A percentile compares a stretch with the other conserved stretches of the same genome.
Conservation (phyloP, 1,140 invertebrate species). For the Procambarus virginalis region DNA sequence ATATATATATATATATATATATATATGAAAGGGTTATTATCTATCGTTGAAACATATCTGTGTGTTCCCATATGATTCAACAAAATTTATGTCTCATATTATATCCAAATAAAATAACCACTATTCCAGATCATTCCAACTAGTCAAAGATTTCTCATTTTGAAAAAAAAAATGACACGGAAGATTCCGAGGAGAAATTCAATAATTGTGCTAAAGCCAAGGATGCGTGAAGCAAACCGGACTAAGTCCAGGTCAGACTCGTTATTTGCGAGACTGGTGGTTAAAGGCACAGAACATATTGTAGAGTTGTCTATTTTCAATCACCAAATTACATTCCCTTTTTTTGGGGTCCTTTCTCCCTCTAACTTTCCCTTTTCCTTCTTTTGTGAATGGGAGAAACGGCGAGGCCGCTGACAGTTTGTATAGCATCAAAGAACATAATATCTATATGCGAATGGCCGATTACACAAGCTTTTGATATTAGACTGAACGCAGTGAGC, state of each 20-base stretch:
- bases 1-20: neutral
- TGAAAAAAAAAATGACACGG: neutral
- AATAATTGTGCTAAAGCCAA: slow-evolving; percentile 13
- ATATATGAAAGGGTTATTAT: too few relatives aligned
- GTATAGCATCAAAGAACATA: slow-evolving; percentile 14
- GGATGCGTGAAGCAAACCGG: slow-evolving; percentile 4
- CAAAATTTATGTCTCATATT: too few relatives aligned
- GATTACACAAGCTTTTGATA: slow-evolving; percentile 11
- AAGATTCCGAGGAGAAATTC: neutral
- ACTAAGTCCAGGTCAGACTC: slow-evolving; percentile 36
- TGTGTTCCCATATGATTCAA: too few relatives aligned
- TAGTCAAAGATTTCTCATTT: neutral
- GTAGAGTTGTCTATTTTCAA: slow-evolving; percentile 40
- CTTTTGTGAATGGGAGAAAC: neutral
- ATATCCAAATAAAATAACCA: too few relatives aligned
- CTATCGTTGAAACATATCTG: too few relatives aligned
- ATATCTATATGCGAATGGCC: neutral
- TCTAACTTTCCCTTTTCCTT: neutral
- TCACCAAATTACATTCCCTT: slow-evolving; percentile 18
- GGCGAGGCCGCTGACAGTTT: neutral
- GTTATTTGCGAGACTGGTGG: slow-evolving; percentile 33
- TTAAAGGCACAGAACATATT: slow-evolving; percentile 49
- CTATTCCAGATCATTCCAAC: too few relatives aligned
- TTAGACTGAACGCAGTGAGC: neutral
- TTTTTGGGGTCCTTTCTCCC: neutral